phyloP scores from a whole-genome alignment of 2,113 vertebrate genomes.

The Murina feae region DNA sequence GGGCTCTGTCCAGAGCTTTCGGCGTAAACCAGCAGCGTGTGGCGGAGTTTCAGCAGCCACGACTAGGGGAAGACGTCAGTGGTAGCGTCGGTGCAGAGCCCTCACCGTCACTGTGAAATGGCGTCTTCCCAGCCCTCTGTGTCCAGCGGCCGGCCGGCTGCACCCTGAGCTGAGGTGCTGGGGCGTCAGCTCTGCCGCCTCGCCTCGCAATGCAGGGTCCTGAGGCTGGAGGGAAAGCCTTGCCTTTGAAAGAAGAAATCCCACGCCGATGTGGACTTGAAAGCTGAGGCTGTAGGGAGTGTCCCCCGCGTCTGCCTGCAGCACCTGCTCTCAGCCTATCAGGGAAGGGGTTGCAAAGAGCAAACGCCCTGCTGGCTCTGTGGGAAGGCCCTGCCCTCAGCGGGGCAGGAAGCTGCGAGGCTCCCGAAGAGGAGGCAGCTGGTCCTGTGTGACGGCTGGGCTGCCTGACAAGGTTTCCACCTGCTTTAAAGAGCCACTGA shows the following conservation, averaged over 20 bases:
- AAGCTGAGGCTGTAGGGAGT: not conserved
- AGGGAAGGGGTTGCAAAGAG: not conserved
- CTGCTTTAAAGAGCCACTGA: constrained; percentile 52
- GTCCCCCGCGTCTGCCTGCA: not conserved
- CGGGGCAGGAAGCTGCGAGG: not conserved
- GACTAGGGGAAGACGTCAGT: not conserved
- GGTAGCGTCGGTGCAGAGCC: constrained; percentile 47
- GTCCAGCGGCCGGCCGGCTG: not conserved
- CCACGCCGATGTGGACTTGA: not conserved
- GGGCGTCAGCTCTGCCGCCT: not conserved
- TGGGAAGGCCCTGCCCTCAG: not conserved
- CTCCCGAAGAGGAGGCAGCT: constrained; percentile 25
- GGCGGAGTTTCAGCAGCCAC: not conserved
- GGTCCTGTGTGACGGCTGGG: not conserved
- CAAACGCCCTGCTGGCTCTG: not conserved
- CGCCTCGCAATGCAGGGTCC: not conserved
- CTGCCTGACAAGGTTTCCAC: constrained; percentile 46
- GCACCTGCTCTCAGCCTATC: not conserved
- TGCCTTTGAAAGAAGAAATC: not conserved
- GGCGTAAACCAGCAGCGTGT: not conserved
- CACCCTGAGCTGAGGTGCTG: not conserved
- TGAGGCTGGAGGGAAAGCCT: not conserved
- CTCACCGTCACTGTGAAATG: constrained; percentile 18
- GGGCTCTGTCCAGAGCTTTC: constrained; percentile 29
- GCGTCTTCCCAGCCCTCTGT: not conserved